phyloP scores from a whole-genome alignment of 2,888 invertebrate species.

The Clepsis dumicolana region DNA sequence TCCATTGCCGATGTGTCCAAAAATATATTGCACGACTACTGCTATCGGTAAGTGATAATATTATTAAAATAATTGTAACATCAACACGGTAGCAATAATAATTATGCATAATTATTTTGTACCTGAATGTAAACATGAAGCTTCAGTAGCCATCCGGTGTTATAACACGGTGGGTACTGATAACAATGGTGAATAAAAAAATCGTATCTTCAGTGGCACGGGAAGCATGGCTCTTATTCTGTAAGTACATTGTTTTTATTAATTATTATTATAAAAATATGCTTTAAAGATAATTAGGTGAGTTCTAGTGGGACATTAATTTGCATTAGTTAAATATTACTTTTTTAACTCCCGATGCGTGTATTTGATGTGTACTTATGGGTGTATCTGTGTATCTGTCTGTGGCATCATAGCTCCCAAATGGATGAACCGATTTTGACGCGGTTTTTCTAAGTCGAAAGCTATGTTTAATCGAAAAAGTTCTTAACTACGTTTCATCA shows the following conservation, averaged over 20 bases:
- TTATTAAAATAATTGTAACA: background rate
- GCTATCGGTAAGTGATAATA: background rate
- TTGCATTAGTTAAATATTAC: too few species aligned
- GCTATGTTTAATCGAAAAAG: too few species aligned
- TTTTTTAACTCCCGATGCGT: too few species aligned
- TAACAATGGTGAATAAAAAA: background rate
- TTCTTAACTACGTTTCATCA: too few species aligned
- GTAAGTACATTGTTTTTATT: background rate
- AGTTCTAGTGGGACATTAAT: too few species aligned
- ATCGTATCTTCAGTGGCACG: background rate
- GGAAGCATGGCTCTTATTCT: conserved; percentile 1
- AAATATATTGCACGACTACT: background rate
- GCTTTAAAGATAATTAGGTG: too few species aligned
- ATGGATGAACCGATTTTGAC: too few species aligned
- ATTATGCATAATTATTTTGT: background rate
- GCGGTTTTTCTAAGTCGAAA: too few species aligned
- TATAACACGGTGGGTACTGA: background rate
- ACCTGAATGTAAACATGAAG: background rate
- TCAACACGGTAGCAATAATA: conserved; percentile 1
- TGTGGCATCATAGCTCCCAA: too few species aligned
- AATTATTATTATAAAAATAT: background rate
- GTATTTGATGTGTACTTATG: too few species aligned
- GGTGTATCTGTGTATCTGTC: too few species aligned
- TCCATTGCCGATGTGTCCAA: background rate
- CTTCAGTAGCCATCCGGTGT: background rate